Conservation (phyloP, 2,113 vertebrate species). For the Malurus elegans region DNA sequence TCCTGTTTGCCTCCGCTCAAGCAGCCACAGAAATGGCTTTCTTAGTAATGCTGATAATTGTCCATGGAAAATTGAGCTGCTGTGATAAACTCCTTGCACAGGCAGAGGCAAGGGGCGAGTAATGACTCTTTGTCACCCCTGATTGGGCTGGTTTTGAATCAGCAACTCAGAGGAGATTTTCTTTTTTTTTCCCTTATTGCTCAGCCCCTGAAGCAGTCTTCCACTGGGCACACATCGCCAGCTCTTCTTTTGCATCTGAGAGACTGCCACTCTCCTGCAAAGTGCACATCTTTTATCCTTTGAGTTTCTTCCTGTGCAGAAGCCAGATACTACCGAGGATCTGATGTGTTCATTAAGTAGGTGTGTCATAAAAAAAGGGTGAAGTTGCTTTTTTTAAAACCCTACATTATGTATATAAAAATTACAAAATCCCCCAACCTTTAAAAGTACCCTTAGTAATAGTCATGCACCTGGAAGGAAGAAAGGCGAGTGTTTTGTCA, state of each 20-base stretch:
- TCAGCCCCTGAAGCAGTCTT: background rate
- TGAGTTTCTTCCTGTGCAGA: background rate
- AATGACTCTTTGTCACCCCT: background rate
- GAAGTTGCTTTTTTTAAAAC: background rate
- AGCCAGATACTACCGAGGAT: background rate
- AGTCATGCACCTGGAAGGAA: background rate
- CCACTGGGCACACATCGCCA: background rate
- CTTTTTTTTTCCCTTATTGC: background rate
- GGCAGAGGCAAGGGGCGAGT: background rate
- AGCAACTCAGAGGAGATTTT: background rate
- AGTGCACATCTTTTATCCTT: background rate
- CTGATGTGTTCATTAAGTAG: background rate
- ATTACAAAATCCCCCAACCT: background rate
- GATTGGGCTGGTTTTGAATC: background rate
- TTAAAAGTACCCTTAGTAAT: background rate
- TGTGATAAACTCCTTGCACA: background rate
- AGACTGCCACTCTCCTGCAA: background rate
- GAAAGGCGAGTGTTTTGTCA: background rate
- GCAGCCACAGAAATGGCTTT: background rate
- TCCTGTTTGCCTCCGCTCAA: background rate
- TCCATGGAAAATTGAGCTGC: background rate
- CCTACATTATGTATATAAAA: background rate
- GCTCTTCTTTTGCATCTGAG: background rate
- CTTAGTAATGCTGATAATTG: conserved; percentile 1
- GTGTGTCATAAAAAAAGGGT: background rate